Base-by-base conservation (phyloP, 2,888 invertebrate species). In the Blomia tropicalis region DNA sequence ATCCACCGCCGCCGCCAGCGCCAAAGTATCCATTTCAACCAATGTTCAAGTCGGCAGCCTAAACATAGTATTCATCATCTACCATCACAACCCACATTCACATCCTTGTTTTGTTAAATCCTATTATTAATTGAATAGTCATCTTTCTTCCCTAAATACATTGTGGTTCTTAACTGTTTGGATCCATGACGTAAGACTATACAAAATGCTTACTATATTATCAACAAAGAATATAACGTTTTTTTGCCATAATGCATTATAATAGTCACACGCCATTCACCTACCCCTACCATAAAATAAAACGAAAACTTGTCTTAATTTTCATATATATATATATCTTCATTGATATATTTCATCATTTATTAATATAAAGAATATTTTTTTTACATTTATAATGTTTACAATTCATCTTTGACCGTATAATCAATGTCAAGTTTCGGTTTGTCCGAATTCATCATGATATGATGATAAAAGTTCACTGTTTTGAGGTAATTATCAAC, bases 401-500 rank as follows among this genome's bases (percentile, higher is more conserved):
- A 62, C 1, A 62, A 30, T 32, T 62, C 63, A 41, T 62, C 63
- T 43, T 59, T 62, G 7, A 32, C 47, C 7, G 22, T 22, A 7
- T n/a, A 11, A 7, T 27, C 22, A 14, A 41, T 14, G 23, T 56
- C 56, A 25, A 62, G 22, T 4, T 32, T 51, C 5, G 31, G 31
- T 11, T 14, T 22, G 61, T 77, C 75, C 27, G 76, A 71, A 69
- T 76, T 76, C 59, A 69, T 68, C 51, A 77, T 75, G 23, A 78
- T 64, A 65, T 75, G 73, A 62, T 75, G 72, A 68, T 73, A 78
- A 68, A 77, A 78, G 66, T 76, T 75, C 11, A 77, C 72, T 29
- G 73, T 71, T 66, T 75, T 71, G 60, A 75, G 71, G 66, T 74
- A 77, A 67, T 77, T 75, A 53, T 71, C 70, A 3, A 76, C 67